Evolutionary conservation across 2,888 invertebrate genomes (phyloP).

Genomic region (Rotaria sp.): DNA sequence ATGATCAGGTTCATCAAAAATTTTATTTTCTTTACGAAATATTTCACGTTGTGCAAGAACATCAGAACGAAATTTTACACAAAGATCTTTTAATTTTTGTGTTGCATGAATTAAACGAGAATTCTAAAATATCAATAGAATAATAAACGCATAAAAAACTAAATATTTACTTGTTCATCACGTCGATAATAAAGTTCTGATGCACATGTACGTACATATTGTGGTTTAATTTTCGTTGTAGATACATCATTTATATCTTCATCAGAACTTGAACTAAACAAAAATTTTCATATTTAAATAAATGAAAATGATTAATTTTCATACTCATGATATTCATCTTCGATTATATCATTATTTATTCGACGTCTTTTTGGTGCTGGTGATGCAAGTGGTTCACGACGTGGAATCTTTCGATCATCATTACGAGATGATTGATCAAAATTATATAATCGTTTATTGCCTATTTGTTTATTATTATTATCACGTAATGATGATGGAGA

Average conservation of each 20-base stretch:
- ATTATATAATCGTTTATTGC: neutral
- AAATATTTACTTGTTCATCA: neutral
- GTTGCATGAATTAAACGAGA: constrained; percentile 23
- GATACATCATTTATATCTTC: neutral
- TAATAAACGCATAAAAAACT: no score
- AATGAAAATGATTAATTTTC: neutral
- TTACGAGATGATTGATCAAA: neutral
- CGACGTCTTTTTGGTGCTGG: neutral
- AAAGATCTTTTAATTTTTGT: constrained; percentile 30
- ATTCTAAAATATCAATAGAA: neutral
- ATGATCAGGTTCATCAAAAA: constrained; percentile 25
- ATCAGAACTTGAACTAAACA: neutral
- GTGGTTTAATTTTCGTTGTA: neutral
- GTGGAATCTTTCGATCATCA: neutral
- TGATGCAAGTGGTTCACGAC: neutral
- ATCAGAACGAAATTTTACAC: constrained; percentile 20
- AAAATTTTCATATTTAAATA: no score
- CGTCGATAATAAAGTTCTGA: neutral
- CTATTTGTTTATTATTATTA: neutral
- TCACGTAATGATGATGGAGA: neutral
- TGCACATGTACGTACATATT: neutral
- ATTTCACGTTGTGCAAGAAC: constrained; percentile 26
- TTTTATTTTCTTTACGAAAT: constrained; percentile 31
- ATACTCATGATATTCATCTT: constrained; percentile 22
- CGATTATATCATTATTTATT: neutral